Base-by-base conservation (phyloP, 2,888 invertebrate genomes). In the Patella depressa region DNA sequence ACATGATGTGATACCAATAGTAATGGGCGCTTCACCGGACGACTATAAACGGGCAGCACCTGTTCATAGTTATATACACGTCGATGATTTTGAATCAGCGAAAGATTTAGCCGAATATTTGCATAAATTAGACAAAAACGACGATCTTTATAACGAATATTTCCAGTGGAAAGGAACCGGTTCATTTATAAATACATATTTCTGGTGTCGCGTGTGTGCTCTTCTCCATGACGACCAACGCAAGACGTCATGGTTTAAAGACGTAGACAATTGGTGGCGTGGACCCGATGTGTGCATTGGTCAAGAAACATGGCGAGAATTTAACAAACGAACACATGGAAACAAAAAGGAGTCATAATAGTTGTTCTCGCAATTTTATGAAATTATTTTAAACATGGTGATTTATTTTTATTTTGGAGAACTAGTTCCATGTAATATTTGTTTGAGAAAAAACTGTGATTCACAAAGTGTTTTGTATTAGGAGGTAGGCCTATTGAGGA, bases 101-200 rank as follows among this genome's bases (percentile, higher is more conserved):
- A 95, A 95, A 87, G 95, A 96, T 85, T 93, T 98, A 81, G 98
- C 98, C 59, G 94, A 94, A 54, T 98, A 98, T 92, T 93, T 98
- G 77, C 94, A 95, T 82, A 94, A 95, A 74, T 93, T 98, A 78
- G 97, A 98, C 91, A 93, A 94, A 83, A 96, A 98, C 91, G 97
- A 98, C 90, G 94, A 94, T 71, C 93, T 97, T 2, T 98, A 98
- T 92, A 98, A 98, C 92, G 96, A 97, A 53, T 98, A 98, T 92
- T 98, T 98, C 92, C 94, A 94, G 86, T 97, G 97, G 97, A 95
- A 97, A 93, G 96, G 96, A 73, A 97, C 97, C 0, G 98, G 98
- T 1, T 96, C 97, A 91, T 97, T 98, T 90, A 96, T 98, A 88
- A 98, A 99, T 92, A 98, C 98, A 34, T 97, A 95, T 91, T 97